phyloP scores from a whole-genome alignment of 2,888 invertebrate species.

The Plebejus argus region DNA sequence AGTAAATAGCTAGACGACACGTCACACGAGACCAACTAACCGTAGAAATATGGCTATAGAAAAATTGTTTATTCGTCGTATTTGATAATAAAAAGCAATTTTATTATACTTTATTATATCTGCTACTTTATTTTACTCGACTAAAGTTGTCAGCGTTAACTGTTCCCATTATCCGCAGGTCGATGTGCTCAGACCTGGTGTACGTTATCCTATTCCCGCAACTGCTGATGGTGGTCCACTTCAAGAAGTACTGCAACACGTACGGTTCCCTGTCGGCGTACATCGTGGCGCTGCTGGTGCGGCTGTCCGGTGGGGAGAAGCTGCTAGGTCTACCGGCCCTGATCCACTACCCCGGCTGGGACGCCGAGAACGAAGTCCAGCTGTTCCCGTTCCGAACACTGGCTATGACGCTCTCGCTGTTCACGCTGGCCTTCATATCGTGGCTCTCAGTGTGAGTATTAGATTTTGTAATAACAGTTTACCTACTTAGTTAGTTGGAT shows the following conservation, averaged over 20 bases:
- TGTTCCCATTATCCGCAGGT: conserved; percentile 79
- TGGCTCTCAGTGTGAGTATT: conserved; percentile 86
- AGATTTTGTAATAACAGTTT: too few species aligned
- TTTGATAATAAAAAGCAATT: too few species aligned
- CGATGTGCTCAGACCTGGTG: conserved; percentile 98
- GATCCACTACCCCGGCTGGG: conserved; percentile 93
- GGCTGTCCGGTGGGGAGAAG: conserved; percentile 93
- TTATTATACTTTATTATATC: too few species aligned
- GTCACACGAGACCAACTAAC: too few species aligned
- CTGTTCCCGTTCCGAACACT: conserved; percentile 97
- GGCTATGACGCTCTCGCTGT: conserved; percentile 93
- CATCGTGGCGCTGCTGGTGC: conserved; percentile 89
- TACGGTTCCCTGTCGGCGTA: conserved; percentile 97
- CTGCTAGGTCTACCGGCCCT: conserved; percentile 90
- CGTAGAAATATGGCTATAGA: too few species aligned
- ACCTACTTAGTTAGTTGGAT: too few species aligned
- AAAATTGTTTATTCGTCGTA: not conserved
- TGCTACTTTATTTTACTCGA: too few species aligned
- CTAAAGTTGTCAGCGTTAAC: not conserved
- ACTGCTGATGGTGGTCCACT: conserved; percentile 98
- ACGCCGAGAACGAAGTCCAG: conserved; percentile 89
- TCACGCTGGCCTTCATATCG: conserved; percentile 90
- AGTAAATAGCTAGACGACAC: not conserved
- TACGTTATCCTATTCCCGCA: conserved; percentile 99
- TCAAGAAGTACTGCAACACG: conserved; percentile 96